Conservation (phyloP, 2,797 vertebrate species). For the Harpagifer antarcticus region DNA sequence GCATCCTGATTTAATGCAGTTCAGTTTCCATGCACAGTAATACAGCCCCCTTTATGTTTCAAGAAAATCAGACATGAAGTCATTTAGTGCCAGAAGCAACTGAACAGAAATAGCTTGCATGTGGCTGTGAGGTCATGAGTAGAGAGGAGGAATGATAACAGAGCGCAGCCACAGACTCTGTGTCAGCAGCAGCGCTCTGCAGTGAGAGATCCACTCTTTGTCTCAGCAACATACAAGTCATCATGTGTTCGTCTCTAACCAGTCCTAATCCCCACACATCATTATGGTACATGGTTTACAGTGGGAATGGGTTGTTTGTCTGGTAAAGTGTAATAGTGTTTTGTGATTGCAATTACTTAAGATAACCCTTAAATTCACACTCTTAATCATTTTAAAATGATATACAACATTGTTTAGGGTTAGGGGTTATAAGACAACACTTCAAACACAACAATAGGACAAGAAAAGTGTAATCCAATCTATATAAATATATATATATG, state of each 20-base stretch:
- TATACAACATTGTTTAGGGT: too few relatives aligned
- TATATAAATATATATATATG: too few relatives aligned
- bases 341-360: too few relatives aligned
- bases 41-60: conserved; percentile 30
- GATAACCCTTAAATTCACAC: too few relatives aligned
- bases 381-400: too few relatives aligned
- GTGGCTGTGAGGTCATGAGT: conserved; percentile 79
- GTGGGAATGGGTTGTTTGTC: background rate
- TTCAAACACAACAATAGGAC: too few relatives aligned
- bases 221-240: conserved; percentile 47
- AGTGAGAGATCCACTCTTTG: conserved; percentile 38
- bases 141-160: conserved; percentile 75
- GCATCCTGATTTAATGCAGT: conserved; percentile 45
- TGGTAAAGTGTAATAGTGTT: background rate
- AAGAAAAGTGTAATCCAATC: too few relatives aligned
- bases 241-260: conserved; percentile 18
- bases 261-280: conserved; percentile 3
- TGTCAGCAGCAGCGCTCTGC: conserved; percentile 58
- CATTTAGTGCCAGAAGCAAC: conserved; percentile 75
- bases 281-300: conserved; percentile 11
- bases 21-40: conserved; percentile 37
- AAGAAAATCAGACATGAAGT: conserved; percentile 81
- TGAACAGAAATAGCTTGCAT: conserved; percentile 76
- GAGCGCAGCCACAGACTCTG: conserved; percentile 62
- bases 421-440: too few relatives aligned